phyloP scores from a whole-genome alignment of 1,140 invertebrate genomes.

The Tribolium castaneum region DNA sequence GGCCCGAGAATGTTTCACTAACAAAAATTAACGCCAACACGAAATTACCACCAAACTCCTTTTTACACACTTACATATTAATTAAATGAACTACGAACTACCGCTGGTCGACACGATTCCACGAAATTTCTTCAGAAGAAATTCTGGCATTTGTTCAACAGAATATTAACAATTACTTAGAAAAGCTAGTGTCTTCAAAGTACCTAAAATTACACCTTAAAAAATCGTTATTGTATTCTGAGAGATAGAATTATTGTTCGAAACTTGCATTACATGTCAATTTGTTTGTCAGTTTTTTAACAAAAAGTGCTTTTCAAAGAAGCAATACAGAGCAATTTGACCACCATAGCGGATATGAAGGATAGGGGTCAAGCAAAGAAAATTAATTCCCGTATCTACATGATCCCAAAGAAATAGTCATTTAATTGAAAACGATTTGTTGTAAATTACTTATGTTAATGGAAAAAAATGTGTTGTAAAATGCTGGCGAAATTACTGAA shows the following conservation, averaged over 20 bases:
- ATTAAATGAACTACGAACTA: background rate
- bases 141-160: too few species aligned
- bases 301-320: background rate
- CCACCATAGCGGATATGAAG: background rate
- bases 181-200: too few species aligned
- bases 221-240: too few species aligned
- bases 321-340: background rate
- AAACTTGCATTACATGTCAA: too few species aligned
- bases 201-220: too few species aligned
- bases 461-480: background rate
- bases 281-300: too few species aligned
- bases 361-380: background rate
- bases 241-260: too few species aligned
- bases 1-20: background rate
- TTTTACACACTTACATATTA: constrained; percentile 19
- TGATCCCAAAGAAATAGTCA: background rate
- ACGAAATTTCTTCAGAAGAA: too few species aligned
- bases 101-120: background rate
- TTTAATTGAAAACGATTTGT: background rate
- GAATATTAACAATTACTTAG: too few species aligned
- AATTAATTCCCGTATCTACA: background rate
- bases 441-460: background rate
- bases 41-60: constrained; percentile 12
- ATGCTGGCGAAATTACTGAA: background rate
- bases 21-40: constrained; percentile 33